Base-by-base conservation (phyloP, 1,140 invertebrate species). In the Armadillidium nasatum region DNA sequence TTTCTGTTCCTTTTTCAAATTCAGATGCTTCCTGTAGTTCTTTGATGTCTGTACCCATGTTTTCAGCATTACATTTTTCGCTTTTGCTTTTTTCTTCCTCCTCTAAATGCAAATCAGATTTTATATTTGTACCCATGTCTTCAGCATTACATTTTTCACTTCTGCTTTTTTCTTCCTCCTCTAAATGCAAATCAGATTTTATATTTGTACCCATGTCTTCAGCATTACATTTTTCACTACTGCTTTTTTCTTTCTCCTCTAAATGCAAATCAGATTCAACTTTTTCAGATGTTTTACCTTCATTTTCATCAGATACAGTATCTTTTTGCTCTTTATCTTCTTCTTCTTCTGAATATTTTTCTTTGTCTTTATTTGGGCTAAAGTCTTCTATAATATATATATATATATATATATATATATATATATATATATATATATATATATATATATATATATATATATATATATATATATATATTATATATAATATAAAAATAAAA, bases 11-110 rank as follows among this genome's bases (percentile, higher is more conserved):
- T 79, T 73, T 60, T 33, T 76, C 77, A 46, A 50, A 44, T n/a
- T 44, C 68, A 4, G 19, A 45, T 13, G 46, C 75, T 45, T 69
- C 60, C n/a, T 67, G 46, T 66, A 13, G 75, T 22, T 21, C 73
- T 74, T 68, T 22, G n/a, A 6, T 67, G 2, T 54, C 73, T 13
- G n/a, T 71, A 10, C 44, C 22, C 60, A 72, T 70, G 13, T 13
- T 80, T 70, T 78, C 81, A 70, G 33, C 50, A 89, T 75, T n/a
- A n/a, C 74, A 68, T 71, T 68, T 54, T 72, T 72, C 44, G 43
- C 66, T 44, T 78, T 72, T 69, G 45, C n/a, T 44, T 22, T n/a
- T 11, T 10, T 71, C 23, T 7, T 44, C 23, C n/a, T n/a, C n/a
- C n/a, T n/a, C n/a, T n/a, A n/a, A n/a, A n/a, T n/a, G n/a, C n/a